A percentile compares a stretch with the other conserved stretches of the same genome.
phyloP scores from a whole-genome alignment of 1,140 invertebrate species.

The Orussus abietinus region DNA sequence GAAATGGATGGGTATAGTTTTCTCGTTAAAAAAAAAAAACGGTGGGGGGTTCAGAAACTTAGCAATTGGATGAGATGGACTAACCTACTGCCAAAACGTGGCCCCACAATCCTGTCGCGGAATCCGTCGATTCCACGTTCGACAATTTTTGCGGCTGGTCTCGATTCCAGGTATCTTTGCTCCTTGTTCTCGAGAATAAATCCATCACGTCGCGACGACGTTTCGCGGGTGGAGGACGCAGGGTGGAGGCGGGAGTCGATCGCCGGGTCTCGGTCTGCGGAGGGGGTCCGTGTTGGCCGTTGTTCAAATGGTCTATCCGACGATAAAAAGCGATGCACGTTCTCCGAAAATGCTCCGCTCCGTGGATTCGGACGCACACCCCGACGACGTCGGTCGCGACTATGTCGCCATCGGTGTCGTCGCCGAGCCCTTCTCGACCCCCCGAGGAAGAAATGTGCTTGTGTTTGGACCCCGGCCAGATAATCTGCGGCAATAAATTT shows the following conservation, averaged over 20 bases:
- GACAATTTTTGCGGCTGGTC: too few relatives aligned
- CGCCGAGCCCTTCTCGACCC: neutral
- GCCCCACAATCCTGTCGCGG: too few relatives aligned
- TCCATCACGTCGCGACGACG: constrained; percentile 31
- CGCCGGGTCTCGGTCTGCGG: constrained; percentile 25
- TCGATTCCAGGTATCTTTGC: constrained; percentile 1
- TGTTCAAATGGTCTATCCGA: constrained; percentile 47
- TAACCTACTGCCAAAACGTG: too few relatives aligned
- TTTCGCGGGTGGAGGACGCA: constrained; percentile 10
- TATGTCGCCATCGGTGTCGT: neutral
- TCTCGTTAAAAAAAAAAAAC: too few relatives aligned
- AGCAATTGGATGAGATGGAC: too few relatives aligned
- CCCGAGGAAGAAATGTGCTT: constrained; percentile 41
- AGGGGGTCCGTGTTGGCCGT: constrained; percentile 47
- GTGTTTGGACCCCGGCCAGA: constrained; percentile 47
- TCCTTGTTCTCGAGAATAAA: constrained; percentile 26
- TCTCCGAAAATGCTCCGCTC: constrained; percentile 37
- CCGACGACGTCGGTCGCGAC: too few relatives aligned
- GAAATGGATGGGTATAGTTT: too few relatives aligned
- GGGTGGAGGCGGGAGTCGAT: constrained; percentile 1
- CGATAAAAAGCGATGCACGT: constrained; percentile 46
- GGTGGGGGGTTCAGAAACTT: too few relatives aligned
- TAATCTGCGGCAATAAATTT: constrained; percentile 50
- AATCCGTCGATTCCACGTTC: too few relatives aligned
- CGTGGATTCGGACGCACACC: constrained; percentile 36